Evolutionary conservation across 2,888 invertebrate genomes (phyloP).

Genomic region (Lacanobia wlatinum): DNA sequence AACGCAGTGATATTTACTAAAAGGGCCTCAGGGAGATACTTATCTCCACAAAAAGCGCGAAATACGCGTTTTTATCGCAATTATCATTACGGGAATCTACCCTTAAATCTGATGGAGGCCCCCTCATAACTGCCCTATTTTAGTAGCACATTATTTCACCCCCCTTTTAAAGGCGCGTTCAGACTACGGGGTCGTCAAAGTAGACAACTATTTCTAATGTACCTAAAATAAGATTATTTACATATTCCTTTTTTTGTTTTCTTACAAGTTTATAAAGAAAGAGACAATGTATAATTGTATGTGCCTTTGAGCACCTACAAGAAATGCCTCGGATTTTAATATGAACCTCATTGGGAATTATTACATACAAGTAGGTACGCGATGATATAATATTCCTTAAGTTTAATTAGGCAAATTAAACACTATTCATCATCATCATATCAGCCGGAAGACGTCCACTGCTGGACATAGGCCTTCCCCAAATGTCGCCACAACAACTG

Average conservation of each 20-base stretch:
- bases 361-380: too few relatives aligned
- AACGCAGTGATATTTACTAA: conserved; percentile 43
- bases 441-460: too few relatives aligned
- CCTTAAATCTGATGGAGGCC: conserved; percentile 55
- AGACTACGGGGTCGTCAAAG: conserved; percentile 1
- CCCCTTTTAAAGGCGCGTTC: conserved; percentile 35
- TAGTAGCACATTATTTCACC: conserved; percentile 52
- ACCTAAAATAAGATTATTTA: neutral
- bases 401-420: too few relatives aligned
- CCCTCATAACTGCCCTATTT: conserved; percentile 54
- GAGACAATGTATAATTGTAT: neutral
- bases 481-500: too few relatives aligned
- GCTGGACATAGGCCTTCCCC: too few relatives aligned
- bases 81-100: conserved; percentile 62
- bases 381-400: too few relatives aligned
- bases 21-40: conserved; percentile 41
- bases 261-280: neutral
- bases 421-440: too few relatives aligned
- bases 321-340: too few relatives aligned
- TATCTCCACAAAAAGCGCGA: conserved; percentile 56
- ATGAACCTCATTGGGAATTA: too few relatives aligned
- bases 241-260: neutral
- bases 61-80: conserved; percentile 58
- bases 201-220: neutral
- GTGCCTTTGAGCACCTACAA: too few relatives aligned